Base-by-base conservation (phyloP, 1,140 invertebrate species). In the Centruroides vittatus region DNA sequence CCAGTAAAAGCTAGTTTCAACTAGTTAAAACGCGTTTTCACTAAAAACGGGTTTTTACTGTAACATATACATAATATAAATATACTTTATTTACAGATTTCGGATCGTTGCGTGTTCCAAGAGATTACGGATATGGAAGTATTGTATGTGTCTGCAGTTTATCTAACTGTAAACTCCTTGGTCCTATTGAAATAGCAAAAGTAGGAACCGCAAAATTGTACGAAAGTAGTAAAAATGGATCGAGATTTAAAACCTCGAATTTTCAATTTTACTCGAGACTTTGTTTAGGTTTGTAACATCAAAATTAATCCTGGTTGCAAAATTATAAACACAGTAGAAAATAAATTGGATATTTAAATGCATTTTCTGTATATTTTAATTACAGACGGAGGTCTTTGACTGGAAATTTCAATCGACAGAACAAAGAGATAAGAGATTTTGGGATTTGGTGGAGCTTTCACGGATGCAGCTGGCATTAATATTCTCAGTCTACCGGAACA, bases 361-460 rank as follows among this genome's bases (percentile, higher is more conserved):
- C 0, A 23, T 23, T 23, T 0, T 23, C 2, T n/a, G 3, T 3
- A 8, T 41, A 41, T 41, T 41, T 41, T 41, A 5, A 8, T 41
- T 41, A 8, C 8, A 41, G 41, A 41, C 41, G 8, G 41, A 6
- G 0, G 41, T 1, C 8, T 41, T 41, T 3, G 8, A 41, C 5
- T 41, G 0, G 41, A 41, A 41, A 41, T 41, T 6, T 62, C 49
- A 6, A 59, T 75, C 6, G 67, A 73, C 52, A 35, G 47, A 23
- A 61, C 50, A 35, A 35, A 65, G 12, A 67, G 35, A 23, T 69
- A 81, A 67, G 73, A 64, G n/a, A 73, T 81, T 13, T 62, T 81
- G 57, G 91, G 91, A 0, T 93, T 90, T 71, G 91, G 91, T 0
- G 89, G 86, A n/a, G 86, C 90, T 2, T 88, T 93, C 63, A 94